phyloP scores from a whole-genome alignment of 1,140 invertebrate genomes.

The Bombus superbus region DNA sequence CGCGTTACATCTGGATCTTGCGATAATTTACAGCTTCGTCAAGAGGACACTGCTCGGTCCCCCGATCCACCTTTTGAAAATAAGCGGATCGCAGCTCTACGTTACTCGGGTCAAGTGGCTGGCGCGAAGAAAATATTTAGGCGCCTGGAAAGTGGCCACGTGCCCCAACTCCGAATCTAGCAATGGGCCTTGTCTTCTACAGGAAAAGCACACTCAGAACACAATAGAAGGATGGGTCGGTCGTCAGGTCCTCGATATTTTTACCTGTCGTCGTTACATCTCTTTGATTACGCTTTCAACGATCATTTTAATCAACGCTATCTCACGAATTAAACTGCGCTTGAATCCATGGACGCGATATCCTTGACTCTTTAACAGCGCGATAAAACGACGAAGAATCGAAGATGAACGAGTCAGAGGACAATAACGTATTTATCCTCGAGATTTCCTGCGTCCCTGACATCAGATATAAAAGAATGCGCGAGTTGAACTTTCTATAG shows the following conservation, averaged over 20 bases:
- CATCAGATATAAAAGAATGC: too few relatives aligned
- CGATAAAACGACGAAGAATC: too few relatives aligned
- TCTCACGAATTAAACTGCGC: not conserved
- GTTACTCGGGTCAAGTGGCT: not conserved
- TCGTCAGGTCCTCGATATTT: not conserved
- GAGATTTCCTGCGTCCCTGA: too few relatives aligned
- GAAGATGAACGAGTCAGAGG: too few relatives aligned
- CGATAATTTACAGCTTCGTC: not conserved
- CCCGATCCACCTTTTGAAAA: not conserved
- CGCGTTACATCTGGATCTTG: not conserved
- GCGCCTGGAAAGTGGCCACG: not conserved
- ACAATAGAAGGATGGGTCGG: not conserved
- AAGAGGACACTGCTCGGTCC: not conserved
- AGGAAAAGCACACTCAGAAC: not conserved
- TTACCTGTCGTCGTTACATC: not conserved
- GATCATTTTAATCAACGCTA: not conserved
- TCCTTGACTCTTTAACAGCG: not conserved
- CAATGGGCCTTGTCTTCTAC: not conserved
- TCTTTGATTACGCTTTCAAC: not conserved
- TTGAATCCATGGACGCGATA: not conserved
- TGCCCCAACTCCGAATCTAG: not conserved
- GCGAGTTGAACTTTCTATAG: too few relatives aligned
- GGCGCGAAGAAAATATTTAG: not conserved
- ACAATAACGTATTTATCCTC: too few relatives aligned
- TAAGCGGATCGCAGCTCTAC: not conserved